These are phyloP conservation scores for Tachina lurida DNA, from an alignment of 2,888 invertebrate genomes.

Conservation along the genomic window DNA sequence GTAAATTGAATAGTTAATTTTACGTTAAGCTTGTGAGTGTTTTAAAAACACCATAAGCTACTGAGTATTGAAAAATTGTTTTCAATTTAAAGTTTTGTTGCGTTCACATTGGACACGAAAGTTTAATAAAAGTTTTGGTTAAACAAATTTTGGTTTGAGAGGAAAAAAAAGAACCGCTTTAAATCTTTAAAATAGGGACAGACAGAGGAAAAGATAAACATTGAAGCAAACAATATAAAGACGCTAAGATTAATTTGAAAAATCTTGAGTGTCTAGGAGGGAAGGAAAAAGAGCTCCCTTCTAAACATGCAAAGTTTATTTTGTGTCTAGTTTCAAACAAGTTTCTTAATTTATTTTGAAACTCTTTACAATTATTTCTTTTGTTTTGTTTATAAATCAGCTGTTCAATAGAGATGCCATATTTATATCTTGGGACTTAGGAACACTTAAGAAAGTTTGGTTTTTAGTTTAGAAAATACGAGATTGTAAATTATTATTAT, in stretches of 20 bases:
- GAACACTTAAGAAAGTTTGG: too few species aligned
- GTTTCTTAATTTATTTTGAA: too few species aligned
- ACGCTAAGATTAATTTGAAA: too few species aligned
- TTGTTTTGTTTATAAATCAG: too few species aligned
- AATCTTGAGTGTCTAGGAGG: too few species aligned
- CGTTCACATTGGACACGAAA: slow-evolving; percentile 16
- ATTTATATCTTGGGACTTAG: too few species aligned
- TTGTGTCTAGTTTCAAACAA: too few species aligned
- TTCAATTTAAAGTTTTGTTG: neutral
- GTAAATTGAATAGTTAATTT: slow-evolving; percentile 48
- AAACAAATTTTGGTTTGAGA: neutral
- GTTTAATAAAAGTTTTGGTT: neutral
- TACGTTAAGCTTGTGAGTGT: slow-evolving; percentile 26
- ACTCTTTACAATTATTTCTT: too few species aligned
- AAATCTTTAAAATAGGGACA: neutral
- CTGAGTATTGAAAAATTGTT: slow-evolving; percentile 14
- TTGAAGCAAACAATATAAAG: neutral
- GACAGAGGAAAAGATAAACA: neutral
- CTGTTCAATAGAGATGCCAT: too few species aligned
- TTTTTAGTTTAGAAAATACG: too few species aligned
- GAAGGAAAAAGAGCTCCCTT: too few species aligned
- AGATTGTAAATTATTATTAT: neutral
- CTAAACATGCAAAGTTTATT: too few species aligned
- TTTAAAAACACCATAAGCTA: slow-evolving; percentile 44
- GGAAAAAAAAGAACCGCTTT: neutral